Base-by-base conservation (phyloP, 2,888 invertebrate species). In the Hecatera dysodea region DNA sequence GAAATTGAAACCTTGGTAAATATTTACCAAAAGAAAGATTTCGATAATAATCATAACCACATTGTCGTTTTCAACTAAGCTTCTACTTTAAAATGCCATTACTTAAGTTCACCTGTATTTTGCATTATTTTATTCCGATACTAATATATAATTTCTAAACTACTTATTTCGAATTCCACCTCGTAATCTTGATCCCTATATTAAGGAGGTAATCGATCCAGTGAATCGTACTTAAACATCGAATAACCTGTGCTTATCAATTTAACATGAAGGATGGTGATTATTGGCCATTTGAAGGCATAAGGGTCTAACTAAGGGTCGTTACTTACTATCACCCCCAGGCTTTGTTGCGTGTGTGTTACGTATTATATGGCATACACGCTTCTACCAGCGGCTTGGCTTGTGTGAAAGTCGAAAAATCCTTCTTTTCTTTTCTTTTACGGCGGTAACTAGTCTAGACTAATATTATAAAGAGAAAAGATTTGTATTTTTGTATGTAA, bases 181-280 rank as follows among this genome's bases (percentile, higher is more conserved):
- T 67, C 29, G 7, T 48, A 48, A 69, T 61, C 50, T 59, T 8
- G 24, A 53, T 62, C 50, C 75, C 44, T 50, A 11, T 27, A 62
- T 80, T 60, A 66, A 69, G 29, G 39, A 15, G 4, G 46, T 73
- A 83, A 85, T 78, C 75, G 78, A 64, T 83, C 72, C 67, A 52
- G 46, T 71, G 72, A 78, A 76, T 63, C 36, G 67, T 73, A 72
- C 73, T 72, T 74, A 72, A 66, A 46, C 65, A 60, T 52, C 39
- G 48, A 75, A 72, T 70, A 83, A 57, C 77, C 85, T 55, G 24
- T 76, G 66, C 64, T 84, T 83, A 84, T 76, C 84, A 86, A 84
- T 86, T 84, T 81, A 75, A 68, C 71, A 77, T 73, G 72, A 78
- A 81, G 27, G 56, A 72, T 70, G 61, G 44, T 80, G 76, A 81